A percentile compares a stretch with the other conserved stretches of the same genome.
Conservation (phyloP, 2,888 invertebrate species). For the Zeuzera pyrina region DNA sequence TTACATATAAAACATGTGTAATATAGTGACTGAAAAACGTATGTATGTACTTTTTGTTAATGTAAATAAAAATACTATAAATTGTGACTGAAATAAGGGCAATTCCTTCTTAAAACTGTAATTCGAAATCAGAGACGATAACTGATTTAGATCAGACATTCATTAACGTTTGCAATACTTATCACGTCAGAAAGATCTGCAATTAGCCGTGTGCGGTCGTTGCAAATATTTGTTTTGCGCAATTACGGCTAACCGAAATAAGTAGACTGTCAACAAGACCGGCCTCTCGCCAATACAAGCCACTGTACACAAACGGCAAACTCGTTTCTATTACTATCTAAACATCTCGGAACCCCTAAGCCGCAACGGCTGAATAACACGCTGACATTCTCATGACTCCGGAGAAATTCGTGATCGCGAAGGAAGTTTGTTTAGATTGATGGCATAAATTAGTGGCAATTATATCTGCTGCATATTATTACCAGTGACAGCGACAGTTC, state of each 20-base stretch:
- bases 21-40: too few relatives aligned
- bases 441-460: conserved; percentile 38
- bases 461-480: conserved; percentile 32
- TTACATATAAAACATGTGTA: too few relatives aligned
- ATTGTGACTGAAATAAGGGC: too few relatives aligned
- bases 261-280: conserved; percentile 13
- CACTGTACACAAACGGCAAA: conserved; percentile 31
- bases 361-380: conserved; percentile 26
- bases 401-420: conserved; percentile 50
- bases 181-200: conserved; percentile 37
- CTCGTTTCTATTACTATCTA: conserved; percentile 33
- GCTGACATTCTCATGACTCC: conserved; percentile 52
- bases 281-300: conserved; percentile 24
- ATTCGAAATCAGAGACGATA: too few relatives aligned
- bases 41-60: too few relatives aligned
- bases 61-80: too few relatives aligned
- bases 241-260: conserved; percentile 34
- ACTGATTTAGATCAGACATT: too few relatives aligned
- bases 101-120: too few relatives aligned
- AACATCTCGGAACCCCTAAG: conserved; percentile 27
- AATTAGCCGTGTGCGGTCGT: conserved; percentile 34
- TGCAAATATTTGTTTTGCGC: conserved; percentile 47
- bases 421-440: conserved; percentile 39
- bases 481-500: conserved; percentile 32
- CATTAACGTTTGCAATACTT: conserved; percentile 22